Percentiles rank a stretch among this genome's conserved stretches.
Evolutionary conservation across 2,797 vertebrate genomes (phyloP).

Genomic region (Coreius guichenoti): DNA sequence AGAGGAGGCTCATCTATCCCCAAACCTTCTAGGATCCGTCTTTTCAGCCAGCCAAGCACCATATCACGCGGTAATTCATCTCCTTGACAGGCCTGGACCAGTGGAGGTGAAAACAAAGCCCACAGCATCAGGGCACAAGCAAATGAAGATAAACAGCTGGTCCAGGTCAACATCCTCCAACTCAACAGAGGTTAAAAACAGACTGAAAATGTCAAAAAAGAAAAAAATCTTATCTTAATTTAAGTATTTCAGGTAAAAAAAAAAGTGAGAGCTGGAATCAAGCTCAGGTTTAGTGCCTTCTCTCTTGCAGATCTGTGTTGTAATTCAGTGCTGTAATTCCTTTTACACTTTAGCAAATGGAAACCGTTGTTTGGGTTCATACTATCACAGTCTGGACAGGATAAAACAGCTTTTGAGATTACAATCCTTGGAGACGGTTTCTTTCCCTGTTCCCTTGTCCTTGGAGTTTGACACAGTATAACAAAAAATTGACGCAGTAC

Average conservation of each 20-base stretch:
- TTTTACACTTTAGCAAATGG: conserved; percentile 12
- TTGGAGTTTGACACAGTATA: conserved; percentile 49
- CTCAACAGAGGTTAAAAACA: not conserved
- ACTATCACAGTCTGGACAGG: conserved; percentile 42
- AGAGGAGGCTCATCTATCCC: conserved; percentile 70
- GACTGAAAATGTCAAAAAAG: not conserved
- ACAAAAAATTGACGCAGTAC: conserved; percentile 23
- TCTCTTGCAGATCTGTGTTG: not conserved
- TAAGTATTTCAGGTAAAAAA: not conserved
- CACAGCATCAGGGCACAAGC: conserved; percentile 59
- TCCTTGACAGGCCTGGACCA: conserved; percentile 58
- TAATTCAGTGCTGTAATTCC: not conserved
- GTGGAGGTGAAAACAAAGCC: conserved; percentile 59
- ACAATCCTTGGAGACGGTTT: not conserved
- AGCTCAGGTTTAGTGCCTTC: not conserved
- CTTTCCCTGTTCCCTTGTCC: conserved; percentile 44
- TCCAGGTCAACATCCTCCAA: conserved; percentile 14
- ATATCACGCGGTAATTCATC: conserved; percentile 65
- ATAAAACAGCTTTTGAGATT: conserved; percentile 43
- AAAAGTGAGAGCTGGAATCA: not conserved
- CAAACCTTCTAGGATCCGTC: conserved; percentile 70
- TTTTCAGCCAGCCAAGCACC: conserved; percentile 73
- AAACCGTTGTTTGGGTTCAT: conserved; percentile 49
- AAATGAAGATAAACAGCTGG: not conserved
- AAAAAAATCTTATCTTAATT: no score